Percentiles rank a stretch among this genome's conserved stretches.
Conservation (phyloP, 1,140 invertebrate genomes). For the Dryas iulia region DNA sequence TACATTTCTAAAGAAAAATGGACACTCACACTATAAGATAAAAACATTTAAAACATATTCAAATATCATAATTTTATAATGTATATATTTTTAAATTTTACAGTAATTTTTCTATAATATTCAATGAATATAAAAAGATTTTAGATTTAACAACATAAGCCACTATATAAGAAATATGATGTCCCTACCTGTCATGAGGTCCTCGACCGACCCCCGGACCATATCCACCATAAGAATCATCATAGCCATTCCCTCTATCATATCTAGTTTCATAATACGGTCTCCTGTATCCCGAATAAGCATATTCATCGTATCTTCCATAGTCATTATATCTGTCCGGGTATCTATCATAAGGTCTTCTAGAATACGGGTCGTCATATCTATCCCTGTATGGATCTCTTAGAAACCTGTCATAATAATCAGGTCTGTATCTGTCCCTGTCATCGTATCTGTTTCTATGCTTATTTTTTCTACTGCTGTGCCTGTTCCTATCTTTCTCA, state of each 20-base stretch:
- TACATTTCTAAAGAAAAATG: too few relatives aligned
- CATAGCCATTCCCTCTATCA: slow-evolving; percentile 63
- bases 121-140: too few relatives aligned
- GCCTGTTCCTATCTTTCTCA: slow-evolving; percentile 50
- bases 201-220: slow-evolving; percentile 59
- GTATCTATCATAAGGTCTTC: slow-evolving; percentile 59
- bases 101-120: neutral
- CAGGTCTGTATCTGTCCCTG: slow-evolving; percentile 64
- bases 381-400: slow-evolving; percentile 56
- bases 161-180: too few relatives aligned
- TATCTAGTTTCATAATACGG: slow-evolving; percentile 67
- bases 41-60: too few relatives aligned
- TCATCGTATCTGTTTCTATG: slow-evolving; percentile 65
- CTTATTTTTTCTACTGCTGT: slow-evolving; percentile 53
- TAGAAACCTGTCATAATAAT: slow-evolving; percentile 67
- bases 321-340: slow-evolving; percentile 61
- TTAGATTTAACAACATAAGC: too few relatives aligned
- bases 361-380: slow-evolving; percentile 53
- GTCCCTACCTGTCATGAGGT: slow-evolving; percentile 65
- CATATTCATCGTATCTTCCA: slow-evolving; percentile 52
- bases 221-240: slow-evolving; percentile 51
- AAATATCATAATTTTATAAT: too few relatives aligned
- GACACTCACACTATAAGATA: too few relatives aligned
- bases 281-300: slow-evolving; percentile 67
- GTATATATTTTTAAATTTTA: too few relatives aligned